Evolutionary conservation across 2,113 vertebrate genomes (phyloP).

Genomic region (Phaetusa simplex): DNA sequence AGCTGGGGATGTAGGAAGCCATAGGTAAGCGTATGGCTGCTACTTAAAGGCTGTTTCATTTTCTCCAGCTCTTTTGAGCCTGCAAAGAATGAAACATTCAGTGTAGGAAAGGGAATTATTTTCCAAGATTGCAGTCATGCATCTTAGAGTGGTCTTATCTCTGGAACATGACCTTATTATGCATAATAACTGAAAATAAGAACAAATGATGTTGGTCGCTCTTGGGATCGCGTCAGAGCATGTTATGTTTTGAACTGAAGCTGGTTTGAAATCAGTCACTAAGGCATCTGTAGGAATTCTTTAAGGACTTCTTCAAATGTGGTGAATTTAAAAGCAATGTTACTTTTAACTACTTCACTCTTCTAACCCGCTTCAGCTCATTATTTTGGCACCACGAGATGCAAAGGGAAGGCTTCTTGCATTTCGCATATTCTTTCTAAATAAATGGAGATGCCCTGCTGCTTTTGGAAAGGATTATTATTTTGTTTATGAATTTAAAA

Average conservation of each 20-base stretch:
- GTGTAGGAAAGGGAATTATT: slow-evolving; percentile 74
- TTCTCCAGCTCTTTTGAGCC: slow-evolving; percentile 73
- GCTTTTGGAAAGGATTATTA: not conserved
- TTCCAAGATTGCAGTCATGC: slow-evolving; percentile 75
- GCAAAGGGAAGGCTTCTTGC: not conserved
- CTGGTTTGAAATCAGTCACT: slow-evolving; percentile 40
- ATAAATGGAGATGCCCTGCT: not conserved
- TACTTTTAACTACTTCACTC: not conserved
- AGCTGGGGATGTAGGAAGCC: not conserved
- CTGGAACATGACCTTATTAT: slow-evolving; percentile 58
- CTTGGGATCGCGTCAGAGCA: slow-evolving; percentile 21
- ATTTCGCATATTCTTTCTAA: not conserved
- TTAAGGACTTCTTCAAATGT: not conserved
- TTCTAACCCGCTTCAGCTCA: not conserved
- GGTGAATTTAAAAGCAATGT: not conserved
- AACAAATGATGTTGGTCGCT: slow-evolving; percentile 17
- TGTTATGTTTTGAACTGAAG: slow-evolving; percentile 26
- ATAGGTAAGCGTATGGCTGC: slow-evolving; percentile 72
- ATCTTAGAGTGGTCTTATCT: slow-evolving; percentile 53
- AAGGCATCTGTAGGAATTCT: not conserved
- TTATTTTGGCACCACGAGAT: not conserved
- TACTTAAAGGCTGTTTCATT: slow-evolving; percentile 75
- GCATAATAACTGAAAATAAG: slow-evolving; percentile 63
- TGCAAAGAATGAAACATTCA: slow-evolving; percentile 64
- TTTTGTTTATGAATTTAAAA: not conserved